Percentiles rank a stretch among this genome's conserved stretches.
Conservation (phyloP, 2,797 vertebrate species). For the Hephaestus fuliginosus region DNA sequence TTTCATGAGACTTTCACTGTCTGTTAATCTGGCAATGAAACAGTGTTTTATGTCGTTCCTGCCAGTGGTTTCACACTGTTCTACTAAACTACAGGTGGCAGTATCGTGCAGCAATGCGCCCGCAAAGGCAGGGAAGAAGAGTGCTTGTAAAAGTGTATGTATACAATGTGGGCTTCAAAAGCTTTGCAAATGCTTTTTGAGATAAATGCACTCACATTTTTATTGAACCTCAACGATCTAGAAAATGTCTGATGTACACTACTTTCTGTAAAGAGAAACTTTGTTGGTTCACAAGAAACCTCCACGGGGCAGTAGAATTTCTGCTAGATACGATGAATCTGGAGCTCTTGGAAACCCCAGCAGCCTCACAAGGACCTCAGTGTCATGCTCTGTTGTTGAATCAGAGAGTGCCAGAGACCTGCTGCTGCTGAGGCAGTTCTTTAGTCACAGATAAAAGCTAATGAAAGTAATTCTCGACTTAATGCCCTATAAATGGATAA, state of each 20-base stretch:
- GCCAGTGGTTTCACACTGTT: constrained; percentile 1
- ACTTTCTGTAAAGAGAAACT: neutral
- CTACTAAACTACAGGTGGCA: neutral
- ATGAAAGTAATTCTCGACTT: constrained; percentile 16
- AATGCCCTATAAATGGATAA: constrained; percentile 5
- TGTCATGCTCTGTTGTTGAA: neutral
- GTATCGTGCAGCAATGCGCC: neutral
- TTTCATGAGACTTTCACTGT: constrained; percentile 7
- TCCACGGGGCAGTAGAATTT: neutral
- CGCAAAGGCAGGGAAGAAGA: constrained; percentile 3
- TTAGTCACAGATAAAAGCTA: constrained; percentile 34
- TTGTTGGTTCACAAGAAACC: neutral
- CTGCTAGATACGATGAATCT: constrained; percentile 10
- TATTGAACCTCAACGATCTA: neutral
- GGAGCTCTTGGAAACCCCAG: constrained; percentile 10
- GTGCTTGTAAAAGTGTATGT: neutral
- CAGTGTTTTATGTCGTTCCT: neutral
- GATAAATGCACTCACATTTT: neutral
- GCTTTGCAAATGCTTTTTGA: neutral
- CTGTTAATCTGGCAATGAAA: constrained; percentile 19
- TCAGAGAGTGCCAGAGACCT: constrained; percentile 20
- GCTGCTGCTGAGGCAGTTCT: constrained; percentile 25
- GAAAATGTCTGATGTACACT: neutral
- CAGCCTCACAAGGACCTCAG: constrained; percentile 13
- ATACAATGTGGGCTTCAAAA: neutral